Base-by-base conservation (phyloP, 2,113 vertebrate genomes). In the Sebastes fasciatus region DNA sequence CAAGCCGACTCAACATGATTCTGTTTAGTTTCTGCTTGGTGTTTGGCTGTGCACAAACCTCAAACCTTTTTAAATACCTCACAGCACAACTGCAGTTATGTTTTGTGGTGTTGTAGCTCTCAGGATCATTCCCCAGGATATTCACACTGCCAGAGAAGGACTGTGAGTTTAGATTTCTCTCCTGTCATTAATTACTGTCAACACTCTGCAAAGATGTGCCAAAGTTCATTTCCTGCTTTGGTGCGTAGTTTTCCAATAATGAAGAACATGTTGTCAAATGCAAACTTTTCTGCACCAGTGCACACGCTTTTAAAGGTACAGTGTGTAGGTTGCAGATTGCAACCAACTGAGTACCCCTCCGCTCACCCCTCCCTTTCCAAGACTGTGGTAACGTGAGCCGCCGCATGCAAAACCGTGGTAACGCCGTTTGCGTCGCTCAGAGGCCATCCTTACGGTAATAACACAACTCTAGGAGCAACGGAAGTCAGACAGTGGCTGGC, bases 11-110 rank as follows among this genome's bases (percentile, higher is more conserved):
- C 64, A 74, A 58, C 17, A 43, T 7, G 52, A 81, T 84, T 83
- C 46, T 82, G 77, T 82, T 82, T 82, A 76, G 80, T 83, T 63
- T 48, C 42, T 52, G 66, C 84, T 86, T 51, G 23, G 49, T 42
- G 60, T 84, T 76, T 79, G 77, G 51, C 55, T 74, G 40, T 45
- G 14, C 34, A 4, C 34, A 34, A 34, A 26, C 52, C 63, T 79
- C 82, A 71, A 74, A 74, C 62, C n/a, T 80, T 68, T 80, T 19
- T 23, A 12, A 82, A 79, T 72, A 73, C 67, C 23, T 82, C 21
- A 3, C 43, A 48, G 49, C 62, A 78, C 40, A 71, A 34, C 64
- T 69, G 61, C 74, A 69, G 42, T 6, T 16, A 19, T 45, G 17
- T 48, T 82, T 19, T 80, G 34, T 74, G 67, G 5, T 52, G 14